These are phyloP conservation scores for Lagria hirta DNA, from an alignment of 2,888 invertebrate species.

Conservation along the genomic window DNA sequence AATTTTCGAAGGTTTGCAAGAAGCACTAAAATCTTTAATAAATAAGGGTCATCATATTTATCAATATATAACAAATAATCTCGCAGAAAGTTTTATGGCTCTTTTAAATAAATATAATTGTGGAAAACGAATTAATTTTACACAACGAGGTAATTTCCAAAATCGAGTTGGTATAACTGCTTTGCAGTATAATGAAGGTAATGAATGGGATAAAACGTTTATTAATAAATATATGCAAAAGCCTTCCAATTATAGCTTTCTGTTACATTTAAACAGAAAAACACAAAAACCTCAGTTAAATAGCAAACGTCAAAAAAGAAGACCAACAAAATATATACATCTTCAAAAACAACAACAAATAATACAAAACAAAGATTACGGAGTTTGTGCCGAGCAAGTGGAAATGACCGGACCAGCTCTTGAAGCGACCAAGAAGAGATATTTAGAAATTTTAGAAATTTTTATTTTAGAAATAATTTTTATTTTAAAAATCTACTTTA, in stretches of 20 bases:
- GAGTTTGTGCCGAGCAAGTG: no score
- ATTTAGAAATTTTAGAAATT: neutral
- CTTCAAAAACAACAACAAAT: no score
- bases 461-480: no score
- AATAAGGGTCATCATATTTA: neutral
- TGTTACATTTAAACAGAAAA: no score
- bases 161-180: neutral
- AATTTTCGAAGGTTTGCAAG: neutral
- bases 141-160: slow-evolving; percentile 10
- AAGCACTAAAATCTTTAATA: neutral
- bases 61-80: slow-evolving; percentile 1
- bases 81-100: slow-evolving; percentile 3
- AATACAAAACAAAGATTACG: no score
- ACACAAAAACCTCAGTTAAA: neutral
- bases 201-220: neutral
- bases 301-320: neutral
- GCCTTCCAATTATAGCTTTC: no score
- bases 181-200: neutral
- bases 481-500: no score
- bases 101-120: neutral
- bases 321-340: neutral
- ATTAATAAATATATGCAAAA: no score
- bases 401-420: no score
- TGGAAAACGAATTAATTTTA: slow-evolving; percentile 13
- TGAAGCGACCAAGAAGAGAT: no score